phyloP scores from a whole-genome alignment of 2,888 invertebrate genomes.

The Pristionchus arcanus region DNA sequence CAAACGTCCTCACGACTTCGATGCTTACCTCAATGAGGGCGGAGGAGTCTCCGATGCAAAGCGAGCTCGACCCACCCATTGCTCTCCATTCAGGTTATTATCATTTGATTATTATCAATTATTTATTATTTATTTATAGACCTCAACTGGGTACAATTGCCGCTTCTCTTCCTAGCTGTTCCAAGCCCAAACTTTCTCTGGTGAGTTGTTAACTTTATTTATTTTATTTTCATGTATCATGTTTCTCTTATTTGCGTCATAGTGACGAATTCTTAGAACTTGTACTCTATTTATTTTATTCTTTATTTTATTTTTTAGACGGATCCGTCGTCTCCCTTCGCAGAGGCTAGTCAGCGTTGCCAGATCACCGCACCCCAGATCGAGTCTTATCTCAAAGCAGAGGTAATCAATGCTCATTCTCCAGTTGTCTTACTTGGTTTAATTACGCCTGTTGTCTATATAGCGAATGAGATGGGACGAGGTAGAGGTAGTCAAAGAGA shows the following conservation, averaged over 20 bases:
- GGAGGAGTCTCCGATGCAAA: conserved; percentile 71
- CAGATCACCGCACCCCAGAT: conserved; percentile 68
- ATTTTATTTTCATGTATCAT: neutral
- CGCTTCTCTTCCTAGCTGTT: conserved; percentile 66
- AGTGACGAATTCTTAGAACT: neutral
- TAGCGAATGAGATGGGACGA: neutral
- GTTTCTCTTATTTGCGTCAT: neutral
- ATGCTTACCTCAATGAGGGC: conserved; percentile 74
- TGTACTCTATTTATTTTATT: neutral
- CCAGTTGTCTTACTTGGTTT: neutral
- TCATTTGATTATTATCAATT: neutral
- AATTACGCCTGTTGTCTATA: neutral
- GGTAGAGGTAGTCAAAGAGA: neutral
- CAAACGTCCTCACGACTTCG: conserved; percentile 79
- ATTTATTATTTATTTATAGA: conserved; percentile 54
- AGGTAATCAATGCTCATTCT: conserved; percentile 58
- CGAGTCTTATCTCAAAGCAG: conserved; percentile 70
- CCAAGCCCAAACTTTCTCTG: conserved; percentile 56
- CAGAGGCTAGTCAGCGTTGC: conserved; percentile 59
- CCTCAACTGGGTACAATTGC: conserved; percentile 77
- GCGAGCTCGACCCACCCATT: conserved; percentile 74
- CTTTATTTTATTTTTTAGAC: neutral
- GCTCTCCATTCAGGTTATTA: conserved; percentile 73
- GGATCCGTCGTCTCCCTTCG: conserved; percentile 62
- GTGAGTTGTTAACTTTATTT: neutral